phyloP scores from a whole-genome alignment of 2,797 vertebrate species.

The Myotis myotis region DNA sequence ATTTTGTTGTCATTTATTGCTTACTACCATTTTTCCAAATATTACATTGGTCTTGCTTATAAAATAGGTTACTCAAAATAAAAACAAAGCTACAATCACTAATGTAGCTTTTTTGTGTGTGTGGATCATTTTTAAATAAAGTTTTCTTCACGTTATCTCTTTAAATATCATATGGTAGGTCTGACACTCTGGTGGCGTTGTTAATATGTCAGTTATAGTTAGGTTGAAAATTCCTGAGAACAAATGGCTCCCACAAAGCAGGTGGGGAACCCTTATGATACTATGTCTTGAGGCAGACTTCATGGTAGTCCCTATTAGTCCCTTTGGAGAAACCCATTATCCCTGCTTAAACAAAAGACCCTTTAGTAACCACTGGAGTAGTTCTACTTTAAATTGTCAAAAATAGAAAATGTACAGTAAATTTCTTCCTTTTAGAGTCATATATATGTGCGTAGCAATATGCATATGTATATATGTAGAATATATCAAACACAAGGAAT shows the following conservation, averaged over 20 bases:
- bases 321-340: neutral
- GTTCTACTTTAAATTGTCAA: neutral
- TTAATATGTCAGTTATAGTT: neutral
- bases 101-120: neutral
- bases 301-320: neutral
- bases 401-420: neutral
- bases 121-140: neutral
- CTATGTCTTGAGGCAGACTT: neutral
- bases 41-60: neutral
- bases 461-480: neutral
- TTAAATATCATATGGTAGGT: neutral
- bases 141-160: neutral
- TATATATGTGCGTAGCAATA: neutral
- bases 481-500: neutral
- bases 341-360: neutral
- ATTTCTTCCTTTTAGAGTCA: neutral
- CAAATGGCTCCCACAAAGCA: neutral
- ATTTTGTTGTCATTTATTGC: neutral
- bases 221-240: neutral
- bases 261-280: neutral
- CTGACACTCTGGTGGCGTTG: neutral
- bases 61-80: constrained; percentile 12
- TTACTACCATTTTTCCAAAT: neutral
- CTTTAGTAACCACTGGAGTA: neutral
- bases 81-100: neutral